Base-by-base conservation (phyloP, 2,888 invertebrate genomes). In the Drosophila mercatorum region DNA sequence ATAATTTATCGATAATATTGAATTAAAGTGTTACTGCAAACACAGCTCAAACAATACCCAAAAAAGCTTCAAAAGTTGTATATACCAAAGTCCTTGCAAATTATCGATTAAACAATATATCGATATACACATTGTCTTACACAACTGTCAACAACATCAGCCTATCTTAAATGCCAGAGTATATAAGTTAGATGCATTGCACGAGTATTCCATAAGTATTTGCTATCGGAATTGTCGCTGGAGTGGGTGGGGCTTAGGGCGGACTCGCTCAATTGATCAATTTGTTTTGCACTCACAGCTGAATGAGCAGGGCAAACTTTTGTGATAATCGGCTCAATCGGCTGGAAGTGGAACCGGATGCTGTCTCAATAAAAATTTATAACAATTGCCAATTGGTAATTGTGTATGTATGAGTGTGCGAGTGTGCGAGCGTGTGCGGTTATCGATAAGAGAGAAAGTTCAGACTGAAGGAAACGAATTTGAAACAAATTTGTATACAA, bases 271-370 rank as follows among this genome's bases (percentile, higher is more conserved):
- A 77, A 78, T 77, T 74, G 74, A 78, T 67, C 76, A 78, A 78
- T 78, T 77, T 77, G 60, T 51, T 67, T 73, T 62, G 58, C 78
- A 66, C 61, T 65, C 74, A 78, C 66, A 77, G 60, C 44, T 78
- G 70, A 78, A 55, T 70, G 74, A 66, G 63, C 76, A 75, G 59
- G 43, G 49, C 46, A 28, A 53, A 58, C 41, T 17, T 63, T 63
- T 65, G 58, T 56, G 61, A 69, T 73, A 65, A 47, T 78, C 51
- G 66, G 71, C 51, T 78, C 75, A 77, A 77, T 78, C 78, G 78
- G 51, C 75, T 74, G 78, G 71, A 77, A 71, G 67, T 75, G 75
- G 71, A 59, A 71, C 61, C 75, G 77, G 78, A 78, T 74, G 78
- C 58, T 70, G 66, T 46, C 61, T 70, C 77, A 67, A 78, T 76